phyloP scores from a whole-genome alignment of 2,113 vertebrate genomes.

The Neolamprologus hecqui region DNA sequence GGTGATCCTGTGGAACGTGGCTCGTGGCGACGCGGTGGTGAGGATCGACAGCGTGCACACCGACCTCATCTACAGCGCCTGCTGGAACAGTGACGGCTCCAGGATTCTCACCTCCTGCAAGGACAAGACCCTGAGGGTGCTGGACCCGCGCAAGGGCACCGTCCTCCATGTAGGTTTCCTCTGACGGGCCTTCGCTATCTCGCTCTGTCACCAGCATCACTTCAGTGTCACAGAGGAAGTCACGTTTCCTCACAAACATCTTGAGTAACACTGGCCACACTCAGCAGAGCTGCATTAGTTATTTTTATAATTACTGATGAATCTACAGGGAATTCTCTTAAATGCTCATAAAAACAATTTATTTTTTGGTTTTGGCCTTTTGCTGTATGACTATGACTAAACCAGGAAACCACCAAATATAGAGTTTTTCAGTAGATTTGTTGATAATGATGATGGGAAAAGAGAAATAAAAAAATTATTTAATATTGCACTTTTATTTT shows the following conservation, averaged over 20 bases:
- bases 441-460: too few species aligned
- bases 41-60: conserved; percentile 77
- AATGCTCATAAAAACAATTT: not conserved
- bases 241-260: not conserved
- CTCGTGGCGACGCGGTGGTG: conserved; percentile 66
- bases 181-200: fast-evolving
- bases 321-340: not conserved
- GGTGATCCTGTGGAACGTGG: conserved; percentile 84
- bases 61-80: conserved; percentile 83
- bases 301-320: not conserved
- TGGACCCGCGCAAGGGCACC: conserved; percentile 80
- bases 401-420: not conserved
- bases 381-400: not conserved
- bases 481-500: too few species aligned
- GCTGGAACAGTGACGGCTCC: conserved; percentile 81
- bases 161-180: conserved; percentile 64
- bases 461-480: too few species aligned
- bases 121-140: conserved; percentile 78
- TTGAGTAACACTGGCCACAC: not conserved
- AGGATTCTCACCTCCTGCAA: conserved; percentile 82
- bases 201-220: not conserved
- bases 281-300: fast-evolving
- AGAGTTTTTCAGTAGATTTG: too few species aligned
- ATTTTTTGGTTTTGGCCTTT: fast-evolving
- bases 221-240: not conserved